Conservation (phyloP, 2,888 invertebrate genomes). For the Agrotis clavis region DNA sequence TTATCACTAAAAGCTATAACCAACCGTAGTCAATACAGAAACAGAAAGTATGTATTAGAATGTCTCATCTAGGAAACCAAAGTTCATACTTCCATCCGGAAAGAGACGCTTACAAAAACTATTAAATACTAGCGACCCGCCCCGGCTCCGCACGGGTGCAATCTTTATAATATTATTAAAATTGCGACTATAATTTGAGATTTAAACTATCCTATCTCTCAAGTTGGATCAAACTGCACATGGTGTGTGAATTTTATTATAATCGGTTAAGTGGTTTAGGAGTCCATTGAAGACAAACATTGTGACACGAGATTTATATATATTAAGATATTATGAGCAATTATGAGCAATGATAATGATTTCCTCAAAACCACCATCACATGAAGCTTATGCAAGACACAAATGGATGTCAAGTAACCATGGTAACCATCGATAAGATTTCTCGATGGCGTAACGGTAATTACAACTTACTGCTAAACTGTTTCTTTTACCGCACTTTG, state of each 20-base stretch:
- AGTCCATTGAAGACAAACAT: no score
- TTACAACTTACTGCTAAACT: conserved; percentile 18
- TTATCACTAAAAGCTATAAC: no score
- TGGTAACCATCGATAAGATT: conserved; percentile 32
- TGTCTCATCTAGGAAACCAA: background rate
- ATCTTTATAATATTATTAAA: no score
- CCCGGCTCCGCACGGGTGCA: no score
- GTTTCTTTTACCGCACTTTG: conserved; percentile 54
- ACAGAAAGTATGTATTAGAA: conserved; percentile 1
- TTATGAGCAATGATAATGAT: conserved; percentile 40
- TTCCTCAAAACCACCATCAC: conserved; percentile 39
- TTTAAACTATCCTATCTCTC: no score
- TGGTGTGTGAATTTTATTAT: no score
- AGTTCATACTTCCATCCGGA: conserved; percentile 14
- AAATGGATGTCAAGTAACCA: conserved; percentile 37
- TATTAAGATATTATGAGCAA: no score
- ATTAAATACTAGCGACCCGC: no score
- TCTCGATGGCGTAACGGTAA: conserved; percentile 39
- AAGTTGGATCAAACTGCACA: no score
- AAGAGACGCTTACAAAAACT: conserved; percentile 26
- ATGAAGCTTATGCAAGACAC: conserved; percentile 45
- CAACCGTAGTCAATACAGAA: background rate
- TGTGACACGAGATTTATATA: no score
- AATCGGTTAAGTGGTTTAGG: no score
- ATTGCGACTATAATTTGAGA: no score